These are phyloP conservation scores for Myotis daubentonii DNA, from an alignment of 2,797 vertebrate genomes.

Conservation along the genomic window DNA sequence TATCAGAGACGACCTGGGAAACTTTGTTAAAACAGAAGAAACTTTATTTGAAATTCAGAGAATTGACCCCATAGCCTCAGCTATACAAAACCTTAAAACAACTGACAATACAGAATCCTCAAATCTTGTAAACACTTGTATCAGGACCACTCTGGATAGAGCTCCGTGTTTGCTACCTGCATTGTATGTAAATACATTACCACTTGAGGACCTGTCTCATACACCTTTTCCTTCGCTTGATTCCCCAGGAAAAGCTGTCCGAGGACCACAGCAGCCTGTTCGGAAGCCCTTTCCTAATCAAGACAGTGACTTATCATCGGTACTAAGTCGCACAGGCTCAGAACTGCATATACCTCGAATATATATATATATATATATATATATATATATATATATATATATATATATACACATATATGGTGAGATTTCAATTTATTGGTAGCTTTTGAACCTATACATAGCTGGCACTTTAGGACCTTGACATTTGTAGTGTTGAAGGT, in stretches of 20 bases:
- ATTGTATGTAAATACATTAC: constrained; percentile 81
- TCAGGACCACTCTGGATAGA: constrained; percentile 79
- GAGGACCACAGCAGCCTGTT: constrained; percentile 97
- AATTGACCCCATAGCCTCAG: constrained; percentile 82
- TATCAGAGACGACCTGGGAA: constrained; percentile 80
- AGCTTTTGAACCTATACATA: neutral
- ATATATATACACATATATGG: too few relatives aligned
- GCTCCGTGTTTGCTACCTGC: constrained; percentile 79
- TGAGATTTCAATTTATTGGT: neutral
- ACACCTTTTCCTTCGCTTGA: constrained; percentile 79
- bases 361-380: too few relatives aligned
- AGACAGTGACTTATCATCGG: too few relatives aligned
- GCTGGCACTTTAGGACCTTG: neutral
- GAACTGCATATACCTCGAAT: too few relatives aligned
- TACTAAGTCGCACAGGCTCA: too few relatives aligned
- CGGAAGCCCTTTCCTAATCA: too few relatives aligned
- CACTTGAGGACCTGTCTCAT: constrained; percentile 78
- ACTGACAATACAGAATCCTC: constrained; percentile 83
- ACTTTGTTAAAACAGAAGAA: constrained; percentile 82
- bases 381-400: too few relatives aligned
- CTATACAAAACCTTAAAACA: constrained; percentile 83
- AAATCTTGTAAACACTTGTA: constrained; percentile 76
- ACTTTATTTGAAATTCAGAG: constrained; percentile 83
- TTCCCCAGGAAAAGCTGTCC: constrained; percentile 86
- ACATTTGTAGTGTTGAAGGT: neutral